A percentile compares a stretch with the other conserved stretches of the same genome.
Conservation (phyloP, 2,888 invertebrate species). For the Pilophorus perplexus region DNA sequence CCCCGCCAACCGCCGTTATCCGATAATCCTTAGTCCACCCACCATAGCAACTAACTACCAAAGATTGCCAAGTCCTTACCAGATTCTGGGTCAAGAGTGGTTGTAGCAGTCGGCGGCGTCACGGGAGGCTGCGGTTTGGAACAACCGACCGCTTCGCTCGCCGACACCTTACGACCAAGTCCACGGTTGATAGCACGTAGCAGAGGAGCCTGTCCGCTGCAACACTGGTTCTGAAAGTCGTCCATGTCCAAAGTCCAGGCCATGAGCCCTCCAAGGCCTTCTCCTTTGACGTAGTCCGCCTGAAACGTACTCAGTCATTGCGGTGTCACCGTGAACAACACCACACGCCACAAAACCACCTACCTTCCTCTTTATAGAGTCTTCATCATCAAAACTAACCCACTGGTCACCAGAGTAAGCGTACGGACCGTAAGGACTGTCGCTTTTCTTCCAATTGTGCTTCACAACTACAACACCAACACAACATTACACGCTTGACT, state of each 20-base stretch:
- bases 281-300: conserved; percentile 69
- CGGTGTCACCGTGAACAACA: too few relatives aligned
- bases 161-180: conserved; percentile 57
- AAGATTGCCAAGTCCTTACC: too few relatives aligned
- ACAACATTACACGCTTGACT: neutral
- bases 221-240: conserved; percentile 82
- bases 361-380: conserved; percentile 73
- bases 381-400: conserved; percentile 83
- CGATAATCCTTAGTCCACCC: too few relatives aligned
- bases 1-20: too few relatives aligned
- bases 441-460: conserved; percentile 63
- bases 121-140: conserved; percentile 68
- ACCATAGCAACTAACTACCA: too few relatives aligned
- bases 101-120: conserved; percentile 72
- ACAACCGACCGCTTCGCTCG: conserved; percentile 60
- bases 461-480: conserved; percentile 59
- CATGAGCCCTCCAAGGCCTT: conserved; percentile 75
- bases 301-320: too few relatives aligned
- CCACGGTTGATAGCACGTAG: conserved; percentile 74
- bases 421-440: conserved; percentile 68
- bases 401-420: conserved; percentile 78
- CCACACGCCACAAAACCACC: too few relatives aligned
- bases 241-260: conserved; percentile 88
- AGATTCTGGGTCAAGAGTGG: conserved; percentile 66
- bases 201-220: conserved; percentile 73